These are phyloP conservation scores for Petrosia ficiformis DNA, from an alignment of 37 sponge, comb jelly and placozoan species.

Conservation along the genomic window DNA sequence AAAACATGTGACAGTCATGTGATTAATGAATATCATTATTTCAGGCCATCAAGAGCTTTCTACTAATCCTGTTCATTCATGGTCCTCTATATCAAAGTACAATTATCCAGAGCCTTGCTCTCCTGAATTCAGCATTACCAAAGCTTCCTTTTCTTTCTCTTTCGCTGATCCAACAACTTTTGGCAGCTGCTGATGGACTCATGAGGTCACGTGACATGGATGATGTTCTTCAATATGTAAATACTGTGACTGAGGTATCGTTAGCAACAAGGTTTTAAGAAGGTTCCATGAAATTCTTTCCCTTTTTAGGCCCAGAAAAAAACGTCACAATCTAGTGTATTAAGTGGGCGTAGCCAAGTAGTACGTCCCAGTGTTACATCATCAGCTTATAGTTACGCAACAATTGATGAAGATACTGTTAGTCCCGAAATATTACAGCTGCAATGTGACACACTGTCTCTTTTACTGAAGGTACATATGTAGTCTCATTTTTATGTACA, in stretches of 20 bases:
- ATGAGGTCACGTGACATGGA: neutral
- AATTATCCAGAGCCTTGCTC: conserved; percentile 51
- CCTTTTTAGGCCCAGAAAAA: neutral
- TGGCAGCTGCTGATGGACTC: neutral
- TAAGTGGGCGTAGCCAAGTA: neutral
- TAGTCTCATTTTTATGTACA: no score
- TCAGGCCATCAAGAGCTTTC: conserved; percentile 24
- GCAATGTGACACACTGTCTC: neutral
- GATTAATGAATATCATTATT: neutral
- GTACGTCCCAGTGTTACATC: neutral
- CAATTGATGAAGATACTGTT: neutral
- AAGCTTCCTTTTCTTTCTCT: conserved; percentile 17
- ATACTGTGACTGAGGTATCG: no score
- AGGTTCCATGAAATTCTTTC: neutral
- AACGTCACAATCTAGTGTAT: neutral
- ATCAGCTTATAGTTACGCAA: neutral
- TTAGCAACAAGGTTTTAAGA: no score
- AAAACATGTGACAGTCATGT: no score
- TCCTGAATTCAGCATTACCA: conserved; percentile 53
- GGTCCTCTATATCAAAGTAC: conserved; percentile 4
- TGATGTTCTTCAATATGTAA: no score
- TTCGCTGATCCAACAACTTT: conserved; percentile 9
- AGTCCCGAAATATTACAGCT: neutral
- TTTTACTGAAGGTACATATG: neutral
- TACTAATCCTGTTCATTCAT: conserved; percentile 13